Percentiles rank a stretch among this genome's conserved stretches.
phyloP scores from a whole-genome alignment of 2,888 invertebrate genomes.

The Ophion obscuratus region DNA sequence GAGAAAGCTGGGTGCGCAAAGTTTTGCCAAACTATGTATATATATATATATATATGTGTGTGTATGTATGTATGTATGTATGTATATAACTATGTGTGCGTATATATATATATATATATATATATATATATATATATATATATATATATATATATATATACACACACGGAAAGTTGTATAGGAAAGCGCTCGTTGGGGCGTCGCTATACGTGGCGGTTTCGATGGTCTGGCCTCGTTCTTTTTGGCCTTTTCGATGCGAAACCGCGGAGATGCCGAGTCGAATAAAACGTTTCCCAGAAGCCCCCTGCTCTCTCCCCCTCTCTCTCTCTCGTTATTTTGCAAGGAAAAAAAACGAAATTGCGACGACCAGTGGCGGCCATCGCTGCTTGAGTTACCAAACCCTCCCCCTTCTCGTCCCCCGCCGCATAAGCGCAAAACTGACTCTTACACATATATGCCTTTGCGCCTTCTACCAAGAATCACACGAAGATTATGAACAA shows the following conservation, averaged over 20 bases:
- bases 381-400: constrained; percentile 32
- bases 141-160: no score
- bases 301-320: not conserved
- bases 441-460: constrained; percentile 23
- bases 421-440: constrained; percentile 48
- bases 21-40: constrained; percentile 32
- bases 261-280: constrained; percentile 36
- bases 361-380: constrained; percentile 60
- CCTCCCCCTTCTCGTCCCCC: constrained; percentile 2
- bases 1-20: constrained; percentile 13
- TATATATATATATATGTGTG: not conserved
- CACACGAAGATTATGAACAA: constrained; percentile 46
- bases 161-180: constrained; percentile 10
- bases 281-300: constrained; percentile 65
- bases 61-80: no score
- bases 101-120: no score
- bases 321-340: constrained; percentile 42
- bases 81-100: no score
- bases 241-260: constrained; percentile 51
- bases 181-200: constrained; percentile 15
- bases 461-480: constrained; percentile 54
- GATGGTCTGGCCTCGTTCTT: constrained; percentile 54
- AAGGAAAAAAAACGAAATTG: constrained; percentile 31
- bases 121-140: no score
- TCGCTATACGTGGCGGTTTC: constrained; percentile 14